Percentiles rank a stretch among this genome's conserved stretches.
Evolutionary conservation across 2,113 vertebrate genomes (phyloP).

Genomic region (Centrocercus urophasianus): DNA sequence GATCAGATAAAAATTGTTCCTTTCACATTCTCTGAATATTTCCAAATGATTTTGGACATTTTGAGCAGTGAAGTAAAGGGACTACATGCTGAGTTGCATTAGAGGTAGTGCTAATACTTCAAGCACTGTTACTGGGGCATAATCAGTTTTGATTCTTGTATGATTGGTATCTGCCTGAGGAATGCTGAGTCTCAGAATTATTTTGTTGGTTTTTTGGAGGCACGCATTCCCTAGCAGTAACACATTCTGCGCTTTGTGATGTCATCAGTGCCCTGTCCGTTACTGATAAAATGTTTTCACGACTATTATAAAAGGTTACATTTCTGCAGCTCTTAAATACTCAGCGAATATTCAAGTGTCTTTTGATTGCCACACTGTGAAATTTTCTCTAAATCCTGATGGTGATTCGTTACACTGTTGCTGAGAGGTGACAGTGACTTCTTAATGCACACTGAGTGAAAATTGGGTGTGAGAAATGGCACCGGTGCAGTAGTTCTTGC

Average conservation of each 20-base stretch:
- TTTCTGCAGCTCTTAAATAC: not conserved
- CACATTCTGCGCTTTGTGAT: not conserved
- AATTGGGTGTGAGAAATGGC: slow-evolving; percentile 36
- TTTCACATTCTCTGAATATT: not conserved
- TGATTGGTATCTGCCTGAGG: not conserved
- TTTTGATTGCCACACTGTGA: not conserved
- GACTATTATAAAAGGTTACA: not conserved
- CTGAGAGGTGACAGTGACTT: slow-evolving; percentile 6
- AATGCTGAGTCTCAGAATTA: not conserved
- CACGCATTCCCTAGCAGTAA: not conserved
- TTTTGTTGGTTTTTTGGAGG: not conserved
- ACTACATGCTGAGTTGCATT: not conserved
- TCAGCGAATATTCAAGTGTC: not conserved
- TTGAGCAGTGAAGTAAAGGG: not conserved
- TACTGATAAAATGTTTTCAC: not conserved
- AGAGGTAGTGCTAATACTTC: not conserved
- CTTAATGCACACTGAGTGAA: not conserved
- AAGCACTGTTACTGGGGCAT: not conserved
- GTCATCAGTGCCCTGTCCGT: not conserved
- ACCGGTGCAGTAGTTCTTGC: not conserved
- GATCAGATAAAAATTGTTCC: not conserved
- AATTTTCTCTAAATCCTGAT: not conserved
- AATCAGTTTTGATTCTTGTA: not conserved
- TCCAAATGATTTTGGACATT: not conserved
- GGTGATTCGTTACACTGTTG: not conserved